Conservation (phyloP, 2,113 vertebrate species). For the Zosterops borbonicus region DNA sequence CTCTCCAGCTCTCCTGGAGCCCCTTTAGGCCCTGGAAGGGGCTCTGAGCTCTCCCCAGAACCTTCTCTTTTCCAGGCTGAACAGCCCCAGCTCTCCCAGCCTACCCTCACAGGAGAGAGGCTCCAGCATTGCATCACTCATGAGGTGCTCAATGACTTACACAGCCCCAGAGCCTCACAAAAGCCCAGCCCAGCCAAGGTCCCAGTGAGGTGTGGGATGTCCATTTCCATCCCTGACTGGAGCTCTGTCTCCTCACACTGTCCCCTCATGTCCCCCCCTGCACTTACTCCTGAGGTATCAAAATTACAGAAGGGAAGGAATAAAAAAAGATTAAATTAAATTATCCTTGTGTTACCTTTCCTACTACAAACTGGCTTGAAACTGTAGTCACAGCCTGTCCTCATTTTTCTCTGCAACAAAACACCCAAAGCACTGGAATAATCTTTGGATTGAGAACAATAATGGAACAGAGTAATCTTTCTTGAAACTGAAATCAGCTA, state of each 20-base stretch:
- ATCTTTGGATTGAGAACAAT: neutral
- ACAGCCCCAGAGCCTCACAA: neutral
- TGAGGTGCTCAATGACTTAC: fast-evolving
- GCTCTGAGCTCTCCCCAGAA: fast-evolving
- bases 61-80: neutral
- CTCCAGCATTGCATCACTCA: neutral
- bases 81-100: neutral
- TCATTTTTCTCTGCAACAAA: neutral
- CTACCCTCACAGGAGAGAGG: neutral
- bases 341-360: neutral
- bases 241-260: neutral
- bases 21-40: fast-evolving
- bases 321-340: neutral
- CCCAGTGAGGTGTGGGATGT: neutral
- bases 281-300: neutral
- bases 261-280: neutral
- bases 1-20: neutral
- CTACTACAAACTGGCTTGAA: neutral
- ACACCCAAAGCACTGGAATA: neutral
- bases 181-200: neutral
- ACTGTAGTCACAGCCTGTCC: neutral
- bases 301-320: neutral
- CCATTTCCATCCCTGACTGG: neutral
- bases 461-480: neutral
- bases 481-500: neutral